Evolutionary conservation across 2,113 vertebrate species (phyloP), one percentile per base, ranked within the genome.

Genomic region (Procavia capensis): DNA sequence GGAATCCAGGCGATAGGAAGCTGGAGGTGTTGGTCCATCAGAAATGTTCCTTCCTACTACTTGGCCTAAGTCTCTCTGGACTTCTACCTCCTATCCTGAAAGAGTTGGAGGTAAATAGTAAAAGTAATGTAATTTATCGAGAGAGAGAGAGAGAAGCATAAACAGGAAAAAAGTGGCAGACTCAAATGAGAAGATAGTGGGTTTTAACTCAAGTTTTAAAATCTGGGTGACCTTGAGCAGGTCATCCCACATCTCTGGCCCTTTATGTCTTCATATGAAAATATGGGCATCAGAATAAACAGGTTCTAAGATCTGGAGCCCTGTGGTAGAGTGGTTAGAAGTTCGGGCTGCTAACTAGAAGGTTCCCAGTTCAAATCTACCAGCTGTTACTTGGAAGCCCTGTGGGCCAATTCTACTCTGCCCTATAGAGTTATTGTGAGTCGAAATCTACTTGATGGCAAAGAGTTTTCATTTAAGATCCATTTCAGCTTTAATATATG

Each of bases 201-300:
- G n/a, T 70, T 85, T 87, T 76, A 50, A 34, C 17, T 8, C 63
- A 27, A n/a, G 5, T 63, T 84, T 81, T 95, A 82, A 94, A 94
- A 41, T 85, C 61, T 43, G 16, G 8, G 61, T 78, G 79, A 50
- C 39, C 50, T 54, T 54, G 50, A 54, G 50, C 50, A 54, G 17
- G 50, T 54, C 50, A 54, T 54, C 17, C 50, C 7, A 45, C 64
- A 50, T 88, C 45, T 81, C 85, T 88, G n/a, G 3, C 54, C 4
- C 57, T 41, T 68, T 39, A 54, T 2, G 74, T 2, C 8, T 75
- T 90, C 11, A 41, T 22, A 4, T 20, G 70, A 36, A 24, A 19
- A 39, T 63, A 22, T 7, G 10, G 19, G 5, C 34, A 14, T 29
- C 43, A 27, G n/a, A 34, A n/a, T 9, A 70, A 31, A 78, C 16